Evolutionary conservation across 2,797 vertebrate species (phyloP).

Genomic region (Ispidina lecontei): DNA sequence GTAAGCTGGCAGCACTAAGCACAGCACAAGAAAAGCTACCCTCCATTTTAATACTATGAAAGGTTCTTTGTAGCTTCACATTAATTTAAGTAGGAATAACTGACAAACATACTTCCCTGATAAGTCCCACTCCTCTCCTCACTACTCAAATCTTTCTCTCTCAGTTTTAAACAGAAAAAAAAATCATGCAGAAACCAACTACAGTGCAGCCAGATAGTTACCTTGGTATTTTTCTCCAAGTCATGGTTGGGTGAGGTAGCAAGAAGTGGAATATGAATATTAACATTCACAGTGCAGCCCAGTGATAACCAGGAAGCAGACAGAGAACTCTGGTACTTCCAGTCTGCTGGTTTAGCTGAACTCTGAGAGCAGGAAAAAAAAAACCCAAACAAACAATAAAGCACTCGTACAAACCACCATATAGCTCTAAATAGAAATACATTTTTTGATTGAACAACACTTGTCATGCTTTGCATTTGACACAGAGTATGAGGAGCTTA

Average conservation of each 20-base stretch:
- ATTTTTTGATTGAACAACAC: background rate
- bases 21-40: background rate
- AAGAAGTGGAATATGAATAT: constrained; percentile 86
- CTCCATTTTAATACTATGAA: background rate
- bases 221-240: constrained; percentile 85
- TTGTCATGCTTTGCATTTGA: background rate
- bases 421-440: background rate
- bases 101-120: background rate
- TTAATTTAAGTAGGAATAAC: background rate
- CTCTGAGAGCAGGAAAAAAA: constrained; percentile 76
- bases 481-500: constrained; percentile 40
- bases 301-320: constrained; percentile 86
- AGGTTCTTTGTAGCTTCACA: background rate
- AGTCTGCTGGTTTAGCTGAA: constrained; percentile 91
- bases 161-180: background rate
- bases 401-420: background rate
- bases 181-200: background rate
- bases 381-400: background rate
- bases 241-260: constrained; percentile 73
- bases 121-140: background rate
- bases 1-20: background rate
- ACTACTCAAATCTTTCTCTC: background rate
- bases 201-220: constrained; percentile 41
- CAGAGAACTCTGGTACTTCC: constrained; percentile 89
- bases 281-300: constrained; percentile 85